Percentiles rank a stretch among this genome's conserved stretches.
These are phyloP conservation scores for Silurus meridionalis DNA, from an alignment of 2,113 vertebrate genomes.

Conservation along the genomic window DNA sequence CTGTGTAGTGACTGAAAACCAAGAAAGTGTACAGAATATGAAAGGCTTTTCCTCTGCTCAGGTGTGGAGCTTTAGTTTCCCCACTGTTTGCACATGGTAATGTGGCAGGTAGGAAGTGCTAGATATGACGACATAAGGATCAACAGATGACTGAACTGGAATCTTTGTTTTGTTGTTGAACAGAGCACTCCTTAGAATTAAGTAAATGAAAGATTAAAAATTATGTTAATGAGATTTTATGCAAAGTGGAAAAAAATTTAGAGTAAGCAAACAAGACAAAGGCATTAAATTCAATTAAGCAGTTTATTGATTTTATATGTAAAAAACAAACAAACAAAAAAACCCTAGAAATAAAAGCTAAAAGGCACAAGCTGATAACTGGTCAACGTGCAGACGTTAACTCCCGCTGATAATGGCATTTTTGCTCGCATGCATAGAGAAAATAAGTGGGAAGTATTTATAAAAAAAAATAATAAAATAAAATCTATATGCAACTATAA, in stretches of 20 bases:
- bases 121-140: neutral
- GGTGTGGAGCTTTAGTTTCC: neutral
- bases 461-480: neutral
- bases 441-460: neutral
- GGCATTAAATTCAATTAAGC: neutral
- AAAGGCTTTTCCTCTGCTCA: neutral
- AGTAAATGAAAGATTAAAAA: neutral
- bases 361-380: neutral
- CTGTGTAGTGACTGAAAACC: neutral
- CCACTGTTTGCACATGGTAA: conserved; percentile 49
- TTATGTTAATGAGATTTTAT: neutral
- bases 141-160: conserved; percentile 4
- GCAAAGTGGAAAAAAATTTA: neutral
- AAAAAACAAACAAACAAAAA: neutral
- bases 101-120: conserved; percentile 23
- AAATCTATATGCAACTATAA: neutral
- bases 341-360: neutral
- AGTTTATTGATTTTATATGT: neutral
- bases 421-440: neutral
- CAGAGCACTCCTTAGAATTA: neutral
- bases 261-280: neutral
- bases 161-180: neutral
- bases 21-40: neutral
- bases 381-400: neutral
- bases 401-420: neutral